phyloP scores from a whole-genome alignment of 2,888 invertebrate genomes.

The Carterocephalus palaemon region DNA sequence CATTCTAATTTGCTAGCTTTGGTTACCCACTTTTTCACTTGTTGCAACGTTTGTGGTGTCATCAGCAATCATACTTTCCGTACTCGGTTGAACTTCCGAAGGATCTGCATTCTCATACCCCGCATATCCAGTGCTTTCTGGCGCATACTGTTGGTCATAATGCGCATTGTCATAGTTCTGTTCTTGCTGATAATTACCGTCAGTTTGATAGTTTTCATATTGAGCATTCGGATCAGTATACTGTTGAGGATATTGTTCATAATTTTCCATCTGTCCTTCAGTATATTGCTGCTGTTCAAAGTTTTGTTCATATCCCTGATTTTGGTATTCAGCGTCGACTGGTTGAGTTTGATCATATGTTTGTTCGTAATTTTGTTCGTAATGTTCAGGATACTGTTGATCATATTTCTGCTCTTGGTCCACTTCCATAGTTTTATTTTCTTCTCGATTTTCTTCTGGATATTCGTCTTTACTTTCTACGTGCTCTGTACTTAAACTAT shows the following conservation, averaged over 20 bases:
- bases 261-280: constrained; percentile 56
- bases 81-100: constrained; percentile 27
- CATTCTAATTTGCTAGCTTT: constrained; percentile 56
- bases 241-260: constrained; percentile 53
- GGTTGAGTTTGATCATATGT: constrained; percentile 43
- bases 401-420: constrained; percentile 36
- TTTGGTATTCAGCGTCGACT: constrained; percentile 36
- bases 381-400: constrained; percentile 36
- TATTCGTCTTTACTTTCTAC: constrained; percentile 24
- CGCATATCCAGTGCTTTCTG: constrained; percentile 37
- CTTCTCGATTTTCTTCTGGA: constrained; percentile 23
- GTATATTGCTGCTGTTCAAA: constrained; percentile 49
- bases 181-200: constrained; percentile 49
- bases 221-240: constrained; percentile 52
- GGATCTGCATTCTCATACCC: no score
- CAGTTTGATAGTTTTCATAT: constrained; percentile 51
- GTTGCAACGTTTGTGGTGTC: constrained; percentile 44
- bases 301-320: constrained; percentile 46
- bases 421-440: constrained; percentile 41
- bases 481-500: constrained; percentile 24
- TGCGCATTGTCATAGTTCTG: constrained; percentile 52
- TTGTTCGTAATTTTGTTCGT: constrained; percentile 46
- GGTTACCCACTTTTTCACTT: constrained; percentile 47
- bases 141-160: constrained; percentile 42
- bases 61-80: constrained; percentile 19